Conservation (phyloP, 2,888 invertebrate genomes). For the Melolontha melolontha region DNA sequence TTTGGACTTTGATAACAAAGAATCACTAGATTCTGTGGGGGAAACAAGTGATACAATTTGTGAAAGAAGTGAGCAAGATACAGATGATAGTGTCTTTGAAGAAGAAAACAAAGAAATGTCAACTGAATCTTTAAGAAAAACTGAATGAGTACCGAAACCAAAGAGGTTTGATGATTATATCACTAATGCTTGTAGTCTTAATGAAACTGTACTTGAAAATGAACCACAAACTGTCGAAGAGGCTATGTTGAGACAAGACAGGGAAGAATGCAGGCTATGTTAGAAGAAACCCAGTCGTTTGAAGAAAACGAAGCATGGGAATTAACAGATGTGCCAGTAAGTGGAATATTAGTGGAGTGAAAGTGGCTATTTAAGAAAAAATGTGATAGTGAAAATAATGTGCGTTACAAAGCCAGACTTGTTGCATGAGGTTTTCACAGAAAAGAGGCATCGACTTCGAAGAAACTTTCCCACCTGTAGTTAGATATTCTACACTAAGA, state of each 20-base stretch:
- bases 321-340: slow-evolving; percentile 47
- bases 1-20: too few relatives aligned
- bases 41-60: too few relatives aligned
- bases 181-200: slow-evolving; percentile 44
- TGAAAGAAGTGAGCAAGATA: too few relatives aligned
- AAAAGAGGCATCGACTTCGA: slow-evolving; percentile 45
- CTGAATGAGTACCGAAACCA: slow-evolving; percentile 44
- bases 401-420: slow-evolving; percentile 45
- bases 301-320: slow-evolving; percentile 54
- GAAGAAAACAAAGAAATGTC: slow-evolving; percentile 24
- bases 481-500: slow-evolving; percentile 27
- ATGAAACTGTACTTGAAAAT: slow-evolving; percentile 34
- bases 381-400: slow-evolving; percentile 40
- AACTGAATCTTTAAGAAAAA: slow-evolving; percentile 44
- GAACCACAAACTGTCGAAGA: slow-evolving; percentile 47
- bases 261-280: slow-evolving; percentile 51
- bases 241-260: slow-evolving; percentile 48
- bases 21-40: too few relatives aligned
- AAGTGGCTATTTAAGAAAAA: slow-evolving; percentile 49
- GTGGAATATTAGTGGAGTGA: slow-evolving; percentile 45
- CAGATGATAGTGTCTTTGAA: too few relatives aligned
- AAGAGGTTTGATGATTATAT: slow-evolving; percentile 48
- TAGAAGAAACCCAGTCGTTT: slow-evolving; percentile 52
- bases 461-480: slow-evolving; percentile 21
- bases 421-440: slow-evolving; percentile 49